Percentiles rank a stretch among this genome's conserved stretches.
These are phyloP conservation scores for Brachionus angularis DNA, from an alignment of 1,140 invertebrate species.

Conservation along the genomic window DNA sequence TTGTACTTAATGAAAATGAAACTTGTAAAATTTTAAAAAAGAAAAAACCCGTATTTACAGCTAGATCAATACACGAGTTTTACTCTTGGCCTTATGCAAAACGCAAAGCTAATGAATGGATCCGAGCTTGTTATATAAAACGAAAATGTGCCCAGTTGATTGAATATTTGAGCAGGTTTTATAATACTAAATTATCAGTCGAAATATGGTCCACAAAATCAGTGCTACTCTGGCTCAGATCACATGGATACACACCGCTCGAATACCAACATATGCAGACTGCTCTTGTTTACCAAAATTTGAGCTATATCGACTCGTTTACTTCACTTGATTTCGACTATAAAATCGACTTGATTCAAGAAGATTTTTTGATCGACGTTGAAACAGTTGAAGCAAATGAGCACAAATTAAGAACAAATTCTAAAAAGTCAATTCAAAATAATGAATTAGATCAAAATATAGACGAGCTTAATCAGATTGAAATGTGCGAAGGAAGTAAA, in stretches of 20 bases:
- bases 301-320: no score
- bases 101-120: slow-evolving; percentile 58
- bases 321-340: no score
- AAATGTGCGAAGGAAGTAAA: not conserved
- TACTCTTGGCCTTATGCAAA: slow-evolving; percentile 60
- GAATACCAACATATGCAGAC: slow-evolving; percentile 45
- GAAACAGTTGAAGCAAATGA: no score
- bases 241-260: slow-evolving; percentile 58
- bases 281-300: not conserved
- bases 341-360: no score
- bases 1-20: not conserved
- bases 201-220: slow-evolving; percentile 59
- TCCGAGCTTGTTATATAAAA: slow-evolving; percentile 28
- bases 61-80: slow-evolving; percentile 57
- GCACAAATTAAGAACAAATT: no score
- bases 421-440: no score
- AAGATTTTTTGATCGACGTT: no score
- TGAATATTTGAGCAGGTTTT: no score
- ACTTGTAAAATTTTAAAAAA: not conserved
- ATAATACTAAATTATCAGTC: not conserved
- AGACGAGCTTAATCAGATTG: not conserved
- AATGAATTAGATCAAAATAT: not conserved
- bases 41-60: slow-evolving; percentile 55
- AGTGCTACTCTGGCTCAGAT: slow-evolving; percentile 60
- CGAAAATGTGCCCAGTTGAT: not conserved